Evolutionary conservation across 1,140 invertebrate genomes (phyloP), one percentile per base, ranked within the genome.

Genomic region (Zaprionus kolodkinae): DNA sequence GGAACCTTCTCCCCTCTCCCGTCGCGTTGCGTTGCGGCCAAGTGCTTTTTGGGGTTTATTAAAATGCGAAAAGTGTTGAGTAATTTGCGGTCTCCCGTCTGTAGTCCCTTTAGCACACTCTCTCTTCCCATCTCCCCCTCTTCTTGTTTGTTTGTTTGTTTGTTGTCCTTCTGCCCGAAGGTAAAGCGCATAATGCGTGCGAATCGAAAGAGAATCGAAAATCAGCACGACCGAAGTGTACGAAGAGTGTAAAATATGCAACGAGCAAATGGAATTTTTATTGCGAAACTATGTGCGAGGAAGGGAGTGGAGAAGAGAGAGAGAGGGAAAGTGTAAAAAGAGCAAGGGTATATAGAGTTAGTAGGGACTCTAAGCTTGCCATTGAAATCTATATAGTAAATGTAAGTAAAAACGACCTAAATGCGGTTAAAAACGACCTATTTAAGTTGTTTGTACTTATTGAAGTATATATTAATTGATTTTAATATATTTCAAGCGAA

Each of bases 61-160:
- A 65, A 76, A 76, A 59, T 76, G 68, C 67, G 21, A 25, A 72
- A 76, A 76, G 73, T 76, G 73, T 76, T 76, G 62, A 76, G 73
- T 76, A 72, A 76, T 76, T 76, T 76, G 73, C 62, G 73, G 73
- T 9, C 33, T 35, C 7, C 33, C 33, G 27, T 33, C 38, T 45
- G 13, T 27, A 55, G 12, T 30, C 25, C 38, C 38, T 40, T 54
- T 7, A 3, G 3, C 17, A 3, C 25, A 21, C 21, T 21, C 27
- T 2, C 1, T 55, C 5, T 15, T 9, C 21, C 21, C 30, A 7
- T 33, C 3, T 3, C 25, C 27, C 54, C 5, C 52, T 30, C 27
- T 5, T 21, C 21, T 21, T 21, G 21, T 21, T 21, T 40, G 38
- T 40, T 21, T 40, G 38, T 40, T 40, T 40, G 45, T 30, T 25